These are phyloP conservation scores for Syngnathoides biaculeatus DNA, from an alignment of 2,113 vertebrate species.

Conservation along the genomic window DNA sequence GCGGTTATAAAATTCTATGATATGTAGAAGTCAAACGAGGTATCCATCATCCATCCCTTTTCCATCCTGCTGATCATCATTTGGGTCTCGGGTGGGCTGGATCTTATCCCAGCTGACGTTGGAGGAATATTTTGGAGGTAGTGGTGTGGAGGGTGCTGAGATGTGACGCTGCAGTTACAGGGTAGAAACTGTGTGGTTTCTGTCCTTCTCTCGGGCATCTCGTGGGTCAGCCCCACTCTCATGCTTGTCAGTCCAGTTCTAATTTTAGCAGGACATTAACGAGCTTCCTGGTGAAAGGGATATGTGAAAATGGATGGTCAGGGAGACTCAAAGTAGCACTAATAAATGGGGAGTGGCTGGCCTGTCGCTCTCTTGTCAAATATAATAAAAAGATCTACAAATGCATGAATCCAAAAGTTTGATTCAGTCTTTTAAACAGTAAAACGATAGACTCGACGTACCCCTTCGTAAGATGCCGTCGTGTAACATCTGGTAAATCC, in stretches of 20 bases:
- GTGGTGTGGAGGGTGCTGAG: conserved; percentile 39
- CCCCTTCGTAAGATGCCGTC: not conserved
- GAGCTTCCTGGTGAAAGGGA: not conserved
- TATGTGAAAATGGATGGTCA: not conserved
- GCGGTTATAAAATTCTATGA: too few species aligned
- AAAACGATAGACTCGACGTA: not conserved
- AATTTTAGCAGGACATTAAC: conserved; percentile 23
- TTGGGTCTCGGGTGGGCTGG: too few species aligned
- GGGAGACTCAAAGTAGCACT: not conserved
- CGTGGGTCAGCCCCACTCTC: conserved; percentile 33
- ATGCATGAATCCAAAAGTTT: not conserved
- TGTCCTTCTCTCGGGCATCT: conserved; percentile 51
- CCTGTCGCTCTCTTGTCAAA: too few species aligned
- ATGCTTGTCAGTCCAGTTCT: conserved; percentile 39
- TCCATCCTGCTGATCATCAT: too few species aligned
- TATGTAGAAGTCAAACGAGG: too few species aligned
- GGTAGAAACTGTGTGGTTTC: conserved; percentile 58
- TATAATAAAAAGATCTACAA: not conserved
- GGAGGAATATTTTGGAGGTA: conserved; percentile 19
- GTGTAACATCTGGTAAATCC: not conserved
- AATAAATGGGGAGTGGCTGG: too few species aligned
- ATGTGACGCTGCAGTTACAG: conserved; percentile 33
- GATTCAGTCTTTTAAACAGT: not conserved
- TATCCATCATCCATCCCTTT: too few species aligned
- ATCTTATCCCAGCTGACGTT: too few species aligned